Percentiles rank a stretch among this genome's conserved stretches.
Evolutionary conservation across 2,113 vertebrate genomes (phyloP).

Genomic region (Clarias gariepinus): DNA sequence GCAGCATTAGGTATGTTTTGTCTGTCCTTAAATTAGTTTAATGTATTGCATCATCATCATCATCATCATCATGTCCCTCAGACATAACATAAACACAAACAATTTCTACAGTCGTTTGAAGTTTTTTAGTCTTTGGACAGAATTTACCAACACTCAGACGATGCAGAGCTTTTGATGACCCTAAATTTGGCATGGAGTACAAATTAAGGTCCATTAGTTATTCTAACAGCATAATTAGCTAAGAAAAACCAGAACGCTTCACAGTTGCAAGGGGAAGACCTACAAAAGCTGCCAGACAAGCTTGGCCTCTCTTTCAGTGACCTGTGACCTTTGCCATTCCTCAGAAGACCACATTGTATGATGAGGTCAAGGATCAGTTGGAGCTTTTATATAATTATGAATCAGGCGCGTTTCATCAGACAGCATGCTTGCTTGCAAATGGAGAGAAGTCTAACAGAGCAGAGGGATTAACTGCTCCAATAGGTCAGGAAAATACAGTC

Average conservation of each 20-base stretch:
- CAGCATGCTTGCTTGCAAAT: constrained; percentile 12
- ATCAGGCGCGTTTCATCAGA: neutral
- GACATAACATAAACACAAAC: neutral
- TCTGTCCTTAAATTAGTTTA: neutral
- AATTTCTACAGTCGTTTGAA: neutral
- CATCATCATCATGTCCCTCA: neutral
- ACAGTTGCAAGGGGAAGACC: constrained; percentile 53
- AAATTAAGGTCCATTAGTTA: constrained; percentile 40
- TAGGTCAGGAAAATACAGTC: constrained; percentile 38
- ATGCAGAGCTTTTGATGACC: constrained; percentile 21
- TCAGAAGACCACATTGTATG: constrained; percentile 36
- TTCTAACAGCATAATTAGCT: constrained; percentile 61
- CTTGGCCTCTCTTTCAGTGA: constrained; percentile 60
- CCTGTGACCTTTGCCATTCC: constrained; percentile 36
- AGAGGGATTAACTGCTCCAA: constrained; percentile 36
- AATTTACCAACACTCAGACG: neutral
- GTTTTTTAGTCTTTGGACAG: neutral
- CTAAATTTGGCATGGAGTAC: constrained; percentile 32
- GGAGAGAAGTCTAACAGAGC: constrained; percentile 4
- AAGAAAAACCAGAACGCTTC: constrained; percentile 53
- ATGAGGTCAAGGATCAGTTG: constrained; percentile 44
- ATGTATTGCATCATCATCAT: neutral
- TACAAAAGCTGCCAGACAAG: constrained; percentile 41
- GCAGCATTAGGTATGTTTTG: neutral
- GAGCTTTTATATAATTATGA: constrained; percentile 35